Percentiles rank a stretch among this genome's conserved stretches.
Evolutionary conservation across 1,140 invertebrate genomes (phyloP).

Genomic region (Drosophila pruinosa): DNA sequence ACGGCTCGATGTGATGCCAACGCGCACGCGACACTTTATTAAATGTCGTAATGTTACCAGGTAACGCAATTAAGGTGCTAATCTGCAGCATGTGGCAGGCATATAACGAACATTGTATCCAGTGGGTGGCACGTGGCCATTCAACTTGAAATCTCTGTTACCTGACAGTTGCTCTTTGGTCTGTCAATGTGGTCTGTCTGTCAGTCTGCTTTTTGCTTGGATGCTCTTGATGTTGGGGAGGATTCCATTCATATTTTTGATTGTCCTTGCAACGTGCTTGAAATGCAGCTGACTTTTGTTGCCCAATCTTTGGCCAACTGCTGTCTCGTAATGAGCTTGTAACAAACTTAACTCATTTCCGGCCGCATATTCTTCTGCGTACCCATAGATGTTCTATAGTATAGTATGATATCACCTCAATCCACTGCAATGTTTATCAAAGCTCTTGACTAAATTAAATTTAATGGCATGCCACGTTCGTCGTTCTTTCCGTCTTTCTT

Average conservation of each 20-base stretch:
- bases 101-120: conserved; percentile 6
- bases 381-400: background rate
- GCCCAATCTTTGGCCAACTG: background rate
- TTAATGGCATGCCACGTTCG: conserved; percentile 48
- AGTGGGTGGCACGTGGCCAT: background rate
- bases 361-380: background rate
- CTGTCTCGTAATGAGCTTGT: conserved; percentile 29
- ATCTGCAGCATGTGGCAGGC: conserved; percentile 29
- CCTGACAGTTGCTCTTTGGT: background rate
- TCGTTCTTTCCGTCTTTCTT: conserved; percentile 33
- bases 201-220: background rate
- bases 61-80: conserved; percentile 39
- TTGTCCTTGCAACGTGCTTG: background rate
- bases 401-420: too few relatives aligned
- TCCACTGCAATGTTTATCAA: background rate
- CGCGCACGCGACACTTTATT: conserved; percentile 17
- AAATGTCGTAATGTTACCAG: conserved; percentile 25
- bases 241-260: background rate
- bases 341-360: conserved; percentile 66
- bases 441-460: conserved; percentile 74
- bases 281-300: conserved; percentile 10
- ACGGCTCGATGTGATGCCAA: background rate
- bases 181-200: background rate
- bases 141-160: background rate
- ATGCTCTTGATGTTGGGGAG: background rate